Evolutionary conservation across 1,140 invertebrate genomes (phyloP).

Genomic region (Orchesella cincta): DNA sequence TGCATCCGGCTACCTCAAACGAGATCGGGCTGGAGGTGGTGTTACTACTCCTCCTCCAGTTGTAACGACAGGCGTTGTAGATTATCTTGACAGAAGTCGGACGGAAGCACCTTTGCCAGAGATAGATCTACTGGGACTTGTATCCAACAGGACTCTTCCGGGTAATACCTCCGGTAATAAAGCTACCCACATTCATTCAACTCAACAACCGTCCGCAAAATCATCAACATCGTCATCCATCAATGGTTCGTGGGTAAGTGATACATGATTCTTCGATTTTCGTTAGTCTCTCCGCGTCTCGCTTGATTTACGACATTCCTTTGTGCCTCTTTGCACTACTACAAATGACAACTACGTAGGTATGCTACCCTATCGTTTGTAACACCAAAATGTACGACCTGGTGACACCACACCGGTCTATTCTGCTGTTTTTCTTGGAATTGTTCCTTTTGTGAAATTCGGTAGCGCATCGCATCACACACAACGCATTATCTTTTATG

Average conservation of each 20-base stretch:
- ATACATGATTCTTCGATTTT: background rate
- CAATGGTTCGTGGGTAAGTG: conserved; percentile 4
- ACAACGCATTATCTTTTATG: no score
- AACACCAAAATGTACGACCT: no score
- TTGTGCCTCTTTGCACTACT: background rate
- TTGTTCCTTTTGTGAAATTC: no score
- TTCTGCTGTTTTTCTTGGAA: no score
- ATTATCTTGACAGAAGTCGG: conserved; percentile 5
- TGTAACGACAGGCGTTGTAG: background rate
- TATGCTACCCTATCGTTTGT: no score
- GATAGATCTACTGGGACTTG: conserved; percentile 9
- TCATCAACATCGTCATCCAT: conserved; percentile 5
- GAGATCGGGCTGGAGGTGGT: background rate
- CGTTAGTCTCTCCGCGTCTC: background rate
- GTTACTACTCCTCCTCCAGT: background rate
- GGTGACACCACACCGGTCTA: no score
- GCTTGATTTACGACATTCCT: background rate
- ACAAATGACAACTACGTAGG: no score
- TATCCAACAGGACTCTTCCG: background rate
- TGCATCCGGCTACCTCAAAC: conserved; percentile 36
- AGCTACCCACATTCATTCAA: conserved; percentile 7
- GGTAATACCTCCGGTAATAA: background rate
- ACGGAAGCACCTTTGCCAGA: background rate
- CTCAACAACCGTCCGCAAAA: background rate
- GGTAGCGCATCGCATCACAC: no score